Evolutionary conservation across 2,888 invertebrate genomes (phyloP).

Genomic region (Hartigia nigra): DNA sequence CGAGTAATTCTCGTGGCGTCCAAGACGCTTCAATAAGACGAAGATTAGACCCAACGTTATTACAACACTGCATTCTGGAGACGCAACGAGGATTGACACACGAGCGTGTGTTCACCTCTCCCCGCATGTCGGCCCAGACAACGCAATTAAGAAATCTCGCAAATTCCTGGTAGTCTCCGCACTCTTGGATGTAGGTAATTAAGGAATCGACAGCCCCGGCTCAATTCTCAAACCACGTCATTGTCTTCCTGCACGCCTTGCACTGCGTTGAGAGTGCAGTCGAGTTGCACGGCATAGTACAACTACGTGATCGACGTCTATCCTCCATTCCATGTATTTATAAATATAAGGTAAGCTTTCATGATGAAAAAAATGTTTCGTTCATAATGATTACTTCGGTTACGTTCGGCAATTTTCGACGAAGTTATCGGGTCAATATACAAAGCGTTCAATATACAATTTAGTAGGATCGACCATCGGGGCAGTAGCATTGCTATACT

Average conservation of each 20-base stretch:
- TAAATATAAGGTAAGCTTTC: no score
- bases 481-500: background rate
- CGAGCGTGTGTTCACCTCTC: background rate
- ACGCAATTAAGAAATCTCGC: constrained; percentile 61
- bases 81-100: background rate
- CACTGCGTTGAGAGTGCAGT: background rate
- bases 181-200: constrained; percentile 46
- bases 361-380: background rate
- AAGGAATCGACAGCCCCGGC: constrained; percentile 61
- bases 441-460: background rate
- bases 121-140: constrained; percentile 23
- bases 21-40: background rate
- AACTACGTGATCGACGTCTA: background rate
- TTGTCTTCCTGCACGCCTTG: constrained; percentile 8
- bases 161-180: constrained; percentile 57
- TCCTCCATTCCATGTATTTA: no score
- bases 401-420: background rate
- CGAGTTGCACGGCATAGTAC: background rate
- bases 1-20: background rate
- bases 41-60: background rate
- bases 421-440: background rate
- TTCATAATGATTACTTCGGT: background rate
- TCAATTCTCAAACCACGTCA: constrained; percentile 36
- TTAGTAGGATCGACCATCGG: background rate
- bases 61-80: background rate